Conservation (phyloP, 2,113 vertebrate species). For the Charadrius vociferus region DNA sequence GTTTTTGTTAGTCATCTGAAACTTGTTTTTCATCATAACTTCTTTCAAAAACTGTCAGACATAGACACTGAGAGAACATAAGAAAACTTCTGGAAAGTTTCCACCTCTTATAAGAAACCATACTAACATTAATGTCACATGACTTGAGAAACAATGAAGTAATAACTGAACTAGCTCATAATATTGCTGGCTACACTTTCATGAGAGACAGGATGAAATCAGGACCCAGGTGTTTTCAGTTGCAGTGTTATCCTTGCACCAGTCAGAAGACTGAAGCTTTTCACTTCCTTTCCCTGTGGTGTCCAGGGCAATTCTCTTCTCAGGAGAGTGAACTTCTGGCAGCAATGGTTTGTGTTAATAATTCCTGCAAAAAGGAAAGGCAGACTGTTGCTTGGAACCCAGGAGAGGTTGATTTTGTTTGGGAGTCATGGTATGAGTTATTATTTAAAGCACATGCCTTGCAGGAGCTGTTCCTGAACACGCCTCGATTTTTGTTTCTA, state of each 20-base stretch:
- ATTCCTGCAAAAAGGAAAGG: neutral
- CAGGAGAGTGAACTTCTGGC: neutral
- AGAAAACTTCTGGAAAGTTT: neutral
- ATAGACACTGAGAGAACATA: neutral
- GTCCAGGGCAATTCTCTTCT: neutral
- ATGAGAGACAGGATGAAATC: neutral
- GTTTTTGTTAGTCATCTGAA: slow-evolving; percentile 21
- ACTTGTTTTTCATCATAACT: neutral
- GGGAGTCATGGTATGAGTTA: neutral
- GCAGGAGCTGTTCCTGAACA: neutral
- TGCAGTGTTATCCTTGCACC: neutral
- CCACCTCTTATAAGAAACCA: neutral
- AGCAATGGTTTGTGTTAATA: neutral
- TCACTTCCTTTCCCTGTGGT: neutral
- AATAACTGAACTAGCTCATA: neutral
- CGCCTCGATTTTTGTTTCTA: neutral
- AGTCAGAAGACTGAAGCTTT: neutral
- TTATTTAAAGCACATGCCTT: neutral
- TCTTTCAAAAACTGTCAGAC: neutral
- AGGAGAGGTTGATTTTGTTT: neutral
- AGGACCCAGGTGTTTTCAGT: neutral
- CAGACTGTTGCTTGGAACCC: neutral
- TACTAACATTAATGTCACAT: neutral
- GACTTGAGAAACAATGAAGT: neutral
- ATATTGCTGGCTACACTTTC: neutral